Base-by-base conservation (phyloP, 2,113 vertebrate species). In the Lipotes vexillifer region DNA sequence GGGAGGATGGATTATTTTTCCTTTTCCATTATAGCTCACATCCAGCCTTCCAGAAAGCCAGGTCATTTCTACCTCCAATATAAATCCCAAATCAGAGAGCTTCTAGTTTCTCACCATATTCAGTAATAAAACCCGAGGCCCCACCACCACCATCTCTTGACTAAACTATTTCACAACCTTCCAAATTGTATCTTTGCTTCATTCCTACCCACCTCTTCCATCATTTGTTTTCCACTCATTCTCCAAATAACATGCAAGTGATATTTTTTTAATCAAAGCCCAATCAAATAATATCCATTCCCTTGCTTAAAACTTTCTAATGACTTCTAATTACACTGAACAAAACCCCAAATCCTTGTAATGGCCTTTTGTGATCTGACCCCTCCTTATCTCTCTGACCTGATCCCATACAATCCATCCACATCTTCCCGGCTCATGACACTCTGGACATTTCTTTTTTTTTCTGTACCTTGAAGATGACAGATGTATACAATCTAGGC, bases 331-430 rank as follows among this genome's bases (percentile, higher is more conserved):
- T 77, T 57, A 33, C 0, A 61, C 13, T 61, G 3, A 44, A 49
- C 1, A 80, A 36, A 92, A 44, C 12, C 3, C 25, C 5, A 25
- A 44, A 75, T 1, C 29, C n/a, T 91, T 36, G 20, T 4, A 52
- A 20, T 61, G 27, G 59, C 20, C 14, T 57, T 68, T 6, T 55
- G 8, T 31, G 1, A 66, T 52, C 38, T 29, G 18, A 21, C 8
- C 4, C 1, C 0, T 95, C 36, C 10, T 0, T 38, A 0, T 25
- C 1, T 81, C 13, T 66, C 55, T 78, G 20, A 78, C 11, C 6
- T 61, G 12, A 71, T 25, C 4, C 18, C 29, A 21, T 57, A 17
- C 3, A 69, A 25, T 27, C 49, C 18, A 36, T 61, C 9, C 0
- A 72, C 0, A 1, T n/a, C 33, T 55, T 38, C 25, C 12, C 72